These are phyloP conservation scores for Saccostrea glomerata DNA, from an alignment of 1,140 invertebrate species.

Conservation along the genomic window DNA sequence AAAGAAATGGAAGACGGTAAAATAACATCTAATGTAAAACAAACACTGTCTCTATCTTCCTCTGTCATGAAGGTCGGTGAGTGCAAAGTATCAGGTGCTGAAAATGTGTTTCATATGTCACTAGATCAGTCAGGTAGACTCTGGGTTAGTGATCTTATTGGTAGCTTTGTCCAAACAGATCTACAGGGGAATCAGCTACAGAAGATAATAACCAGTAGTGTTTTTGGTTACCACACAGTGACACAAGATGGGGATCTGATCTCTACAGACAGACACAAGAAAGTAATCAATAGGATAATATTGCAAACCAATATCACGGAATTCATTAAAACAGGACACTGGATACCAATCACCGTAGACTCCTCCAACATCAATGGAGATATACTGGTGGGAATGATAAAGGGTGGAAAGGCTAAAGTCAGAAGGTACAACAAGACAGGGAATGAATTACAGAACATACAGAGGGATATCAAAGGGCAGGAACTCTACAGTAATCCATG, in stretches of 20 bases:
- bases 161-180: background rate
- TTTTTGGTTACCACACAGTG: background rate
- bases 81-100: background rate
- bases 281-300: background rate
- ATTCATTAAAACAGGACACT: background rate
- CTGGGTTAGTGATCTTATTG: background rate
- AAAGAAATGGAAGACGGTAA: background rate
- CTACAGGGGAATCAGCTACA: background rate
- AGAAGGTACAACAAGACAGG: background rate
- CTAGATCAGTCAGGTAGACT: background rate
- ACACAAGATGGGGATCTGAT: constrained; percentile 4
- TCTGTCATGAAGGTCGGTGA: background rate
- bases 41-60: background rate
- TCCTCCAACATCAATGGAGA: too few species aligned
- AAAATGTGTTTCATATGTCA: background rate
- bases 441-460: background rate
- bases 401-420: background rate
- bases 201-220: background rate
- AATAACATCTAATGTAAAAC: background rate
- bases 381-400: background rate
- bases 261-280: background rate
- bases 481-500: background rate
- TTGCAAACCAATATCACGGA: background rate
- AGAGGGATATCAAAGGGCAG: background rate
- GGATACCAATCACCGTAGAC: background rate